phyloP scores from a whole-genome alignment of 2,888 invertebrate genomes.

The Sarcophaga subvicina region DNA sequence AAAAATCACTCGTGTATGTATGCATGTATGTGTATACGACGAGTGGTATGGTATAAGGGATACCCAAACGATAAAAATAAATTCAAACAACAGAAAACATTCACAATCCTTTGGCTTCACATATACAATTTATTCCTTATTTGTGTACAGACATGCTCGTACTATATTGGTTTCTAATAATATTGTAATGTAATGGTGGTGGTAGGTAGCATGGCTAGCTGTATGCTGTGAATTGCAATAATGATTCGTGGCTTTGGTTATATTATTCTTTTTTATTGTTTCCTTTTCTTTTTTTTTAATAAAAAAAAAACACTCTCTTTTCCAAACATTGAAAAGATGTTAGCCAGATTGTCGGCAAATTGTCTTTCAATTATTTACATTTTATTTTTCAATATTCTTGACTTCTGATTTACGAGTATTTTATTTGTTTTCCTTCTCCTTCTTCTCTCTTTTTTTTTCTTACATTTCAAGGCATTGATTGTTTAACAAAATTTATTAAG shows the following conservation, averaged over 20 bases:
- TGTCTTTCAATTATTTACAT: slow-evolving; percentile 69
- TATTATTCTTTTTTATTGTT: slow-evolving; percentile 21
- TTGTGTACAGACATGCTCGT: slow-evolving; percentile 21
- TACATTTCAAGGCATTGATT: slow-evolving; percentile 7
- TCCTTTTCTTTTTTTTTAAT: neutral
- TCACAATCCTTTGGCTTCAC: slow-evolving; percentile 52
- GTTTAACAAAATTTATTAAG: slow-evolving; percentile 52
- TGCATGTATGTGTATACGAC: neutral
- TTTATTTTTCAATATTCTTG: slow-evolving; percentile 53
- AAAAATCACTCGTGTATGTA: slow-evolving; percentile 28
- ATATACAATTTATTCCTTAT: slow-evolving; percentile 40
- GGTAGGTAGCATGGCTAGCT: neutral
- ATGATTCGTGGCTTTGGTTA: slow-evolving; percentile 28
- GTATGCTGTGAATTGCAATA: slow-evolving; percentile 19
- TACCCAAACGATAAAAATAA: neutral
- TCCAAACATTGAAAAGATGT: slow-evolving; percentile 70
- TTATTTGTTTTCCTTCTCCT: too few relatives aligned
- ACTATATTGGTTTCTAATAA: too few relatives aligned
- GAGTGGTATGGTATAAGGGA: slow-evolving; percentile 5
- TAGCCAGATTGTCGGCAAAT: slow-evolving; percentile 73
- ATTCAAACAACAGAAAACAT: slow-evolving; percentile 6
- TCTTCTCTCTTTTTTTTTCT: neutral
- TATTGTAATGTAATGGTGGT: too few relatives aligned
- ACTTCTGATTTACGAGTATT: slow-evolving; percentile 49
- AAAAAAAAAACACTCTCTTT: slow-evolving; percentile 42